phyloP scores from a whole-genome alignment of 2,888 invertebrate genomes.

The Celastrina argiolus region DNA sequence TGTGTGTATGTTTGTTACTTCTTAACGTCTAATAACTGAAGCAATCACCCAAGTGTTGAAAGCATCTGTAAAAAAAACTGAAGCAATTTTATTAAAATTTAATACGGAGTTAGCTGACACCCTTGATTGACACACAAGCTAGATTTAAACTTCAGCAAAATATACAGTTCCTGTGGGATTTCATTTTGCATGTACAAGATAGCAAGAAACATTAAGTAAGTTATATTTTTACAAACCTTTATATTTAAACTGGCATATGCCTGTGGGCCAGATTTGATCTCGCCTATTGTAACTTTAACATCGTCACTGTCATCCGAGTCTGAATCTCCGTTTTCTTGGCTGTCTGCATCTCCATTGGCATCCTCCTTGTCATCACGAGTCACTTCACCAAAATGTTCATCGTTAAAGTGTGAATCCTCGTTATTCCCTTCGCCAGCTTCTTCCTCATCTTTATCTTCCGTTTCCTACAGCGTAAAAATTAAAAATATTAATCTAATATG shows the following conservation, averaged over 20 bases:
- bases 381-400: constrained; percentile 71
- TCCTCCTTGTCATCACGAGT: constrained; percentile 53
- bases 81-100: too few relatives aligned
- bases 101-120: too few relatives aligned
- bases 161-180: too few relatives aligned
- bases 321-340: constrained; percentile 77
- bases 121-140: too few relatives aligned
- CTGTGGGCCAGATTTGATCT: constrained; percentile 86
- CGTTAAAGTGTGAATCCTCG: constrained; percentile 70
- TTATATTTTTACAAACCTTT: constrained; percentile 62
- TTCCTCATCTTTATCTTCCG: constrained; percentile 69
- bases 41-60: too few relatives aligned
- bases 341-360: constrained; percentile 65
- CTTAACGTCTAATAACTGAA: too few relatives aligned
- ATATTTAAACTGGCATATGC: constrained; percentile 85
- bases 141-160: too few relatives aligned
- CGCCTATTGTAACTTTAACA: constrained; percentile 95
- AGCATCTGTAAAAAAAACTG: too few relatives aligned
- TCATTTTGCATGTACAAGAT: too few relatives aligned
- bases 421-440: constrained; percentile 65
- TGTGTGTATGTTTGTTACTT: too few relatives aligned
- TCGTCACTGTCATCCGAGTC: constrained; percentile 88
- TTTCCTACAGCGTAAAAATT: constrained; percentile 44
- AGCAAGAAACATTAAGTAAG: too few relatives aligned
- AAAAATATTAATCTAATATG: constrained; percentile 7